Base-by-base conservation (phyloP, 2,888 invertebrate species). In the Drosophila siamana region DNA sequence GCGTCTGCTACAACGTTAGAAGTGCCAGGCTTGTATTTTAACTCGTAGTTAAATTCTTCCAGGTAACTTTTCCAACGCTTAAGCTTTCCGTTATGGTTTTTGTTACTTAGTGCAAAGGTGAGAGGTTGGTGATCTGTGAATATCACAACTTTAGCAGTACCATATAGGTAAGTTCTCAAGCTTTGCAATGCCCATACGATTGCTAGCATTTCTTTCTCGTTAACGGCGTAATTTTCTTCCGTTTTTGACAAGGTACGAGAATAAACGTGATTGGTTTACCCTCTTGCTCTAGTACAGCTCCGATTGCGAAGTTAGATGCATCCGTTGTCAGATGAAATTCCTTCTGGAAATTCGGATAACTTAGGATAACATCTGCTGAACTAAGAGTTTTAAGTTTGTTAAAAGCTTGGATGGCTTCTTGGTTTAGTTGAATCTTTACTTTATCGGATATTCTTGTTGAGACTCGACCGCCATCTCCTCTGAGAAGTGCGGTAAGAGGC, bases 1-100 rank as follows among this genome's bases (percentile, higher is more conserved):
- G 33, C 13, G 4, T 33, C 33, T 11, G 33, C 33, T 33, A 33
- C 33, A 3, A 33, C n/a, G 33, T 33, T 33, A n/a, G 4, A 11
- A n/a, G 11, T 33, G n/a, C 33, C 33, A n/a, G 33, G 33, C 33
- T n/a, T 33, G 33, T 33, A 33, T 11, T n/a, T n/a, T 33, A 33
- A 4, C n/a, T 33, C 33, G 33, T 33, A n/a, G n/a, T 33, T n/a
- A n/a, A n/a, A 33, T n/a, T 33, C n/a, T n/a, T 33, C n/a, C 3
- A 81, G 44, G 26, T 55, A 38, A 5, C 54, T 51, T 24, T 74
- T 69, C 63, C 68, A 75, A 38, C 65, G 40, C 24, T 72, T 70
- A 38, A 70, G 62, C 30, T 66, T 65, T 4, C 54, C 57, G 38
- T 47, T 63, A 4, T 61, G 36, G n/a, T 56, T 66, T 36, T 38